Percentiles rank a stretch among this genome's conserved stretches.
These are phyloP conservation scores for Sceloporus undulatus DNA, from an alignment of 2,113 vertebrate species.

Conservation along the genomic window DNA sequence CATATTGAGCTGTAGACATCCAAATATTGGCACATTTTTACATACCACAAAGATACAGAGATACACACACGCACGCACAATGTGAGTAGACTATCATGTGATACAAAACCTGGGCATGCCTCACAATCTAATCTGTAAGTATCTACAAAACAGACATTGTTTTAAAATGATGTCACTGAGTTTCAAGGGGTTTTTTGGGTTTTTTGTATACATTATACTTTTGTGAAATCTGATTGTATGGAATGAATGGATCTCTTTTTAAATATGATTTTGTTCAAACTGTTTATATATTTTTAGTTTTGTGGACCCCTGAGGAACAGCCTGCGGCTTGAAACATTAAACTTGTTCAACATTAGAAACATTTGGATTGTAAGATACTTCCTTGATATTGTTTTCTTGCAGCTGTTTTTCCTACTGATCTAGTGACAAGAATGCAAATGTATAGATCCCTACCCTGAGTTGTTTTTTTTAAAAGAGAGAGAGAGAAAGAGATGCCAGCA, in stretches of 20 bases:
- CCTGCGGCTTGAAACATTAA: constrained; percentile 21
- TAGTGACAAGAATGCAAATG: background rate
- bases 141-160: constrained; percentile 12
- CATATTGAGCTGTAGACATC: background rate
- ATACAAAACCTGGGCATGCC: background rate
- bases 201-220: constrained; percentile 19
- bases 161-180: constrained; percentile 21
- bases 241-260: constrained; percentile 7
- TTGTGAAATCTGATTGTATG: constrained; percentile 4
- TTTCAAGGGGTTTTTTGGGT: background rate
- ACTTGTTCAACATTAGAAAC: constrained; percentile 11
- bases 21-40: background rate
- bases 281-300: constrained; percentile 23
- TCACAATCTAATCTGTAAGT: background rate
- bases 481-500: accelerated
- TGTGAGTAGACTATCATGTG: background rate
- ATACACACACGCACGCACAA: background rate
- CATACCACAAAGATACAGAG: background rate
- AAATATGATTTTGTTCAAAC: constrained; percentile 5
- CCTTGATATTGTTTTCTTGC: constrained; percentile 12
- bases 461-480: background rate
- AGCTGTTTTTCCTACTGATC: constrained; percentile 6
- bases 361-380: constrained; percentile 18
- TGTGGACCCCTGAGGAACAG: constrained; percentile 13
- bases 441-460: background rate